phyloP scores from a whole-genome alignment of 2,888 invertebrate genomes.

The Watsonalla cultraria region DNA sequence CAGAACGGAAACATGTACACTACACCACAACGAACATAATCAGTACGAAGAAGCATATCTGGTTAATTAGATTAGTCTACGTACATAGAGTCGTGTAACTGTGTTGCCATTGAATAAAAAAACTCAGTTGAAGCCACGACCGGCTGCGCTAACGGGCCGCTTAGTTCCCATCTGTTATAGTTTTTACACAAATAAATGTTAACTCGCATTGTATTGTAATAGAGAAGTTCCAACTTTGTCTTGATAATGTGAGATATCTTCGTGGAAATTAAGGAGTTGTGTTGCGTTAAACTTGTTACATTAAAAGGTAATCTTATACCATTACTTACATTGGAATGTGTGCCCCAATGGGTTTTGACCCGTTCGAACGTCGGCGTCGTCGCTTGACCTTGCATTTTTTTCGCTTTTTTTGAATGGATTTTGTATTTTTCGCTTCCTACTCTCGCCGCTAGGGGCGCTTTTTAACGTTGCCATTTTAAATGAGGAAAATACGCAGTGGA shows the following conservation, averaged over 20 bases:
- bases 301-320: too few species aligned
- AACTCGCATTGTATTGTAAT: not conserved
- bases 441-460: too few species aligned
- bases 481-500: too few species aligned
- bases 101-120: not conserved
- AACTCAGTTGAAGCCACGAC: not conserved
- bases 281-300: too few species aligned
- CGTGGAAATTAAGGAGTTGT: not conserved
- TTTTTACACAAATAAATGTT: not conserved
- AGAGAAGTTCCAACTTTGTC: not conserved
- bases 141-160: not conserved
- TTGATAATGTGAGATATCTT: not conserved
- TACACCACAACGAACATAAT: not conserved
- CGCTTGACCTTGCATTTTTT: too few species aligned
- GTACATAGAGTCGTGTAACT: not conserved
- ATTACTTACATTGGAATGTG: too few species aligned
- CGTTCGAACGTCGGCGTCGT: too few species aligned
- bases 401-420: too few species aligned
- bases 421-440: too few species aligned
- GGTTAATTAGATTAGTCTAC: slow-evolving; percentile 2
- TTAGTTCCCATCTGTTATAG: not conserved
- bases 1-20: not conserved
- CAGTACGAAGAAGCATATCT: not conserved
- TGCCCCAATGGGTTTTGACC: too few species aligned
- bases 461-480: too few species aligned